Conservation (phyloP, 2,113 vertebrate genomes). For the Scatophagus argus region DNA sequence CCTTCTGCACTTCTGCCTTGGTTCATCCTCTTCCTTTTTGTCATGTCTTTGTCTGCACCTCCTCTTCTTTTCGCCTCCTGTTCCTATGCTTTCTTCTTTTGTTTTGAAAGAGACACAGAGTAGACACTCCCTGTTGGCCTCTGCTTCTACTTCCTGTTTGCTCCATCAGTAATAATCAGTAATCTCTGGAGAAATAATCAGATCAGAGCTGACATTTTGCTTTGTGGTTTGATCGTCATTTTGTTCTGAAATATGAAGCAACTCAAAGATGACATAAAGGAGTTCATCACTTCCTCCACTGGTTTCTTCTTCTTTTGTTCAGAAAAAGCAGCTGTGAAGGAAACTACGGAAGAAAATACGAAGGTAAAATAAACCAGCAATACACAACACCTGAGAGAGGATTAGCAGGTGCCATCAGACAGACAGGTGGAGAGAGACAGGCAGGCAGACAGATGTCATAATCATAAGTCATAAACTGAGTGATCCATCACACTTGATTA, state of each 20-base stretch:
- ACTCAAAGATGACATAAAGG: too few species aligned
- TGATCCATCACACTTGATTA: too few species aligned
- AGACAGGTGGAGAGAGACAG: too few species aligned
- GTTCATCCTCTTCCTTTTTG: not conserved
- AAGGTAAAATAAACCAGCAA: constrained; percentile 56
- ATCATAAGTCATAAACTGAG: too few species aligned
- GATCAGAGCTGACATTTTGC: too few species aligned
- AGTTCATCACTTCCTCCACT: constrained; percentile 1
- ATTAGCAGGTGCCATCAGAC: too few species aligned
- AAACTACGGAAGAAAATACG: constrained; percentile 3
- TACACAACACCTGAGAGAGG: too few species aligned
- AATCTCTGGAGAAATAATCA: too few species aligned
- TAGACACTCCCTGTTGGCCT: constrained; percentile 1
- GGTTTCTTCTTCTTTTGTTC: not conserved
- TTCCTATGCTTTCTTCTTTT: not conserved
- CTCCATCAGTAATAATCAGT: not conserved
- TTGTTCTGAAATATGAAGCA: not conserved
- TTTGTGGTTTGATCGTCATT: too few species aligned
- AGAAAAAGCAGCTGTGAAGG: constrained; percentile 34
- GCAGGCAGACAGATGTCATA: too few species aligned
- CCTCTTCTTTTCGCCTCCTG: not conserved
- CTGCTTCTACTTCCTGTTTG: not conserved
- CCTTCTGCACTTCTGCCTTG: not conserved
- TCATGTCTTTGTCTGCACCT: too few species aligned
- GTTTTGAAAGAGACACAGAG: constrained; percentile 27